Base-by-base conservation (phyloP, 2,113 vertebrate genomes). In the Sterna hirundo region DNA sequence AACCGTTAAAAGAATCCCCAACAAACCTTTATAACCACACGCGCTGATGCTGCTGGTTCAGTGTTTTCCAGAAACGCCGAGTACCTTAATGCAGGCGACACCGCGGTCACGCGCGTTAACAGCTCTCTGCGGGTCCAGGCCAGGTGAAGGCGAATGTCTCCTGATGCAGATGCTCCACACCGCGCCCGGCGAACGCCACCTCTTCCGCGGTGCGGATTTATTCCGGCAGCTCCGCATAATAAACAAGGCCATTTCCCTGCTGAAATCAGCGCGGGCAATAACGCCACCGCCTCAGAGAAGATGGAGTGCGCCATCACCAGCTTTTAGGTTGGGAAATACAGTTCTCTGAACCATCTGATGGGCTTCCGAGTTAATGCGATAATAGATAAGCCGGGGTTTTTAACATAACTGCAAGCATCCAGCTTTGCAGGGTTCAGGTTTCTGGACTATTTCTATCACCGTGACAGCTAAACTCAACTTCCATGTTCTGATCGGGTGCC, bases 41-140 rank as follows among this genome's bases (percentile, higher is more conserved):
- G 22, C 1, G 8, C 38, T 5, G 10, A 26, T 4, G 42, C 47
- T 72, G 66, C 58, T 14, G 4, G 21, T 9, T 40, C 22, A 4
- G 42, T 0, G 15, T 27, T 32, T 27, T 25, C 15, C 5, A 16
- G 18, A 47, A 70, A 18, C 1, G 0, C 7, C 1, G 0, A 62
- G n/a, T 5, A 5, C n/a, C 18, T 38, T 8, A 26, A 29, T 2
- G 40, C 34, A 2, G 46, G 40, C 0, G 9, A 16, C 11, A 5
- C 27, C 2, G 4, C 54, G 65, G 17, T 29, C 4, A 0, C 0
- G 1, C 1, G 13, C 2, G 2, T 9, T 32, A 26, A 12, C 9
- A 9, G 69, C 30, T 20, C 54, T 30, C 62, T 1, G 77, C 4
- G 65, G 80, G 38, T 22, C n/a, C 9, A 5, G 60, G 38, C 27